These are phyloP conservation scores for Oncopodura yosiiana DNA, from an alignment of 1,140 invertebrate species.

Conservation along the genomic window DNA sequence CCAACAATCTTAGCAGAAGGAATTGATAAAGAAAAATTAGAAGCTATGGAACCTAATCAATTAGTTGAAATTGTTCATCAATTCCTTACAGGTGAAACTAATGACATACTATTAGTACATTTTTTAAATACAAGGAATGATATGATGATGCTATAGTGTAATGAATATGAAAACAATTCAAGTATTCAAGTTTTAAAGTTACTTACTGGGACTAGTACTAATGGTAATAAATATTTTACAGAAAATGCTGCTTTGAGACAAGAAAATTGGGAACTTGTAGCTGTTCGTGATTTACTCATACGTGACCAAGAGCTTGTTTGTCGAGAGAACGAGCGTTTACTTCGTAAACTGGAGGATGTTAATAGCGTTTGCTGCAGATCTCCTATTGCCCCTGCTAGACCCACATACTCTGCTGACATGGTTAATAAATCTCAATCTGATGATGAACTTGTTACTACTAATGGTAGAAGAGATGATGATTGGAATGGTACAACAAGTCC, in stretches of 20 bases:
- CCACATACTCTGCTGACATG: constrained; percentile 55
- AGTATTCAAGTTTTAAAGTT: not conserved
- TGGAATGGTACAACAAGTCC: constrained; percentile 24
- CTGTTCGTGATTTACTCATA: constrained; percentile 63
- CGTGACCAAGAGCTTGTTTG: constrained; percentile 82
- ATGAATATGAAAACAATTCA: not conserved
- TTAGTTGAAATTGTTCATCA: constrained; percentile 62
- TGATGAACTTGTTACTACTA: constrained; percentile 30
- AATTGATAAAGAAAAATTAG: constrained; percentile 58
- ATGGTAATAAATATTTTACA: too few species aligned
- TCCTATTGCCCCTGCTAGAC: constrained; percentile 61
- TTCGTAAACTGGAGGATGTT: constrained; percentile 77
- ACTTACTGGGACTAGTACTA: constrained; percentile 7
- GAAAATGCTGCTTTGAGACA: constrained; percentile 76
- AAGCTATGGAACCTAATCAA: constrained; percentile 58
- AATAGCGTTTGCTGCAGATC: constrained; percentile 69
- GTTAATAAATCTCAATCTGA: constrained; percentile 41
- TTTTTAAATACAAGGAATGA: not conserved
- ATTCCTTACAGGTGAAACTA: constrained; percentile 52
- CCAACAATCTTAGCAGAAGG: constrained; percentile 13
- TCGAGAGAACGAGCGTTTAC: constrained; percentile 75
- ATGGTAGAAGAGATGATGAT: constrained; percentile 23
- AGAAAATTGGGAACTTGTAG: constrained; percentile 78
- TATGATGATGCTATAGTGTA: not conserved
- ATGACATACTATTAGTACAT: not conserved